phyloP scores from a whole-genome alignment of 1,140 invertebrate genomes.

The Pogonus chalceus region DNA sequence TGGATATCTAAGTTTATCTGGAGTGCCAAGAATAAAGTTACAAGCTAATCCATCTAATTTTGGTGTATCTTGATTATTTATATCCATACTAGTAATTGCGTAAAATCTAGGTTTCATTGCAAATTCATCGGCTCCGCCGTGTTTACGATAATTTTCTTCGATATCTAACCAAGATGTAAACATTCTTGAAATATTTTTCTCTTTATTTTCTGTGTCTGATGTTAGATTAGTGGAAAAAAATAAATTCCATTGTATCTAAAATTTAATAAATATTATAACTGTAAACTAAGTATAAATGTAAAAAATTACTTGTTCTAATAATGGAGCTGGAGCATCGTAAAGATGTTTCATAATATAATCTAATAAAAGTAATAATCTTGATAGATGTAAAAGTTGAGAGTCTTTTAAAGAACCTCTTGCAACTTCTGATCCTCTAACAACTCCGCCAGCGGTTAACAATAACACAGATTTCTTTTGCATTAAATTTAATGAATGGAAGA shows the following conservation, averaged over 20 bases:
- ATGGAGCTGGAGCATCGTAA: slow-evolving; percentile 72
- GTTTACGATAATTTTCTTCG: slow-evolving; percentile 69
- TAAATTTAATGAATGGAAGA: slow-evolving; percentile 87
- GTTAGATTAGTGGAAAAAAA: slow-evolving; percentile 56
- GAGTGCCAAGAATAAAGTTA: slow-evolving; percentile 83
- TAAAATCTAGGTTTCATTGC: slow-evolving; percentile 84
- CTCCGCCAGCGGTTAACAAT: slow-evolving; percentile 61
- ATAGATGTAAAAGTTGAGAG: slow-evolving; percentile 68
- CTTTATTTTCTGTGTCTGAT: slow-evolving; percentile 39
- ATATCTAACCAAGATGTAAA: slow-evolving; percentile 70
- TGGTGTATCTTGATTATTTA: slow-evolving; percentile 69
- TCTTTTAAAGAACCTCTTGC: slow-evolving; percentile 49
- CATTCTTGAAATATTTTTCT: slow-evolving; percentile 48
- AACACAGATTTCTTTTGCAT: slow-evolving; percentile 95
- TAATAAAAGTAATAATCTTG: slow-evolving; percentile 76
- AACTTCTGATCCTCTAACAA: slow-evolving; percentile 56
- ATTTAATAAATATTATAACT: slow-evolving; percentile 15
- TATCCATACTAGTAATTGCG: slow-evolving; percentile 62
- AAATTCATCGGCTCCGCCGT: slow-evolving; percentile 58
- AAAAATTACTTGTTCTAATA: slow-evolving; percentile 60
- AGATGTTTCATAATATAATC: slow-evolving; percentile 93
- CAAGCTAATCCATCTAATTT: slow-evolving; percentile 90
- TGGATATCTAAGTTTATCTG: slow-evolving; percentile 83
- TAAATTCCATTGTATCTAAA: slow-evolving; percentile 74
- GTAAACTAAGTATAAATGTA: slow-evolving; percentile 5